Evolutionary conservation across 2,113 vertebrate genomes (phyloP).

Genomic region (Oxygymnocypris stewartii): DNA sequence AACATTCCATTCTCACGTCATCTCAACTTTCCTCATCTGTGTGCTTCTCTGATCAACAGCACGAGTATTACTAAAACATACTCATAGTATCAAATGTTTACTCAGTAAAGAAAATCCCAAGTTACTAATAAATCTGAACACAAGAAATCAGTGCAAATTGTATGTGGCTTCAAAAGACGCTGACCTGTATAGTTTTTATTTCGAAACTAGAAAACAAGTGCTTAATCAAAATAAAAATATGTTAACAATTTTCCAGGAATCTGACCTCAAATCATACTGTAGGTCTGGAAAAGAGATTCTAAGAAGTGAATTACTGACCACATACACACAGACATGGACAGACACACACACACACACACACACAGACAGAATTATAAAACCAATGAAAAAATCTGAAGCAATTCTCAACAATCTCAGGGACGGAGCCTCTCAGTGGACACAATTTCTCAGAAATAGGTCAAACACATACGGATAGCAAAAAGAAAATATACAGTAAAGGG

Average conservation of each 20-base stretch:
- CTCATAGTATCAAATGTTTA: not conserved
- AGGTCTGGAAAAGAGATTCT: slow-evolving; percentile 2
- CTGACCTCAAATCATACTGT: slow-evolving; percentile 3
- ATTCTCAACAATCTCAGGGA: not conserved
- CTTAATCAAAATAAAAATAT: not conserved
- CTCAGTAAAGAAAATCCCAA: not conserved
- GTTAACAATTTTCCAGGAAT: slow-evolving; percentile 2
- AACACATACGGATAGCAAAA: not conserved
- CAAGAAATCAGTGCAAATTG: not conserved
- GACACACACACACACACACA: too few relatives aligned
- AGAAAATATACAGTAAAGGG: slow-evolving; percentile 1
- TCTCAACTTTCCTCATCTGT: slow-evolving; percentile 17
- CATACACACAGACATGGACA: too few relatives aligned
- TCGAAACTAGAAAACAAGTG: slow-evolving; percentile 3
- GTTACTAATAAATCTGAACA: not conserved
- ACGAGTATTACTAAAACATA: not conserved
- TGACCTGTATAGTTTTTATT: not conserved
- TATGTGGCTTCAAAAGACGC: not conserved
- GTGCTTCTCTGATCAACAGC: not conserved
- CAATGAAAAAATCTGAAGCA: not conserved
- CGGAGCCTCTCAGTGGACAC: not conserved
- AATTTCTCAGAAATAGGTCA: slow-evolving; percentile 11
- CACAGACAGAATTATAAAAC: too few relatives aligned
- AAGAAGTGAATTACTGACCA: not conserved
- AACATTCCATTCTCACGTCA: slow-evolving; percentile 22